Conservation (phyloP, 2,797 vertebrate species). For the Trachops cirrhosus region DNA sequence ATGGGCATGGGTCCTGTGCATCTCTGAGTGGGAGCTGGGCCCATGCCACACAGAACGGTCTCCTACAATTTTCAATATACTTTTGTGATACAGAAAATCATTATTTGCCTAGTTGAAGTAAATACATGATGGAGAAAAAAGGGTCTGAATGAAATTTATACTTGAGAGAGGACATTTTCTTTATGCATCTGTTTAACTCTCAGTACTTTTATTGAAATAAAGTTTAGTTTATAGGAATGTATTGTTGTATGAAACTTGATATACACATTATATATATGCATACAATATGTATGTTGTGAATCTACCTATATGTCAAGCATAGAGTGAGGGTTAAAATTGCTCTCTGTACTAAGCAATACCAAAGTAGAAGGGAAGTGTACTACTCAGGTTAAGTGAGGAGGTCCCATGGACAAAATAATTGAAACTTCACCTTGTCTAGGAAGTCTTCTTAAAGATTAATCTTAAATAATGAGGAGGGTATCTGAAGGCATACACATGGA, state of each 20-base stretch:
- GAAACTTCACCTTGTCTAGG: background rate
- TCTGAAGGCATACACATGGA: background rate
- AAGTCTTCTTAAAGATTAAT: background rate
- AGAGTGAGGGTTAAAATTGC: background rate
- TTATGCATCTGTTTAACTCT: background rate
- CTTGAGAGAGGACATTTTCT: background rate
- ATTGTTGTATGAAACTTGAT: background rate
- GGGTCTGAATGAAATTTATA: background rate
- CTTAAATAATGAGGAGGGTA: background rate
- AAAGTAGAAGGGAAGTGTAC: background rate
- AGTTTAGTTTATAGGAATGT: background rate
- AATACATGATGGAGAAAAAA: background rate
- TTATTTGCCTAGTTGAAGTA: background rate
- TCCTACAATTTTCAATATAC: background rate
- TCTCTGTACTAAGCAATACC: background rate
- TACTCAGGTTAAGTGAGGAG: background rate
- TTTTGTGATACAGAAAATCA: background rate
- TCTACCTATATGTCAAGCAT: background rate
- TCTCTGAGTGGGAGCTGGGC: no score
- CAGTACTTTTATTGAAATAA: background rate
- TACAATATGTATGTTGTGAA: background rate
- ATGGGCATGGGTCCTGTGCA: no score
- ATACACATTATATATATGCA: background rate
- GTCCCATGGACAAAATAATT: background rate
- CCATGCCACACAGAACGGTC: no score